phyloP scores from a whole-genome alignment of 2,888 invertebrate genomes.

The Balanococcus diminutus region DNA sequence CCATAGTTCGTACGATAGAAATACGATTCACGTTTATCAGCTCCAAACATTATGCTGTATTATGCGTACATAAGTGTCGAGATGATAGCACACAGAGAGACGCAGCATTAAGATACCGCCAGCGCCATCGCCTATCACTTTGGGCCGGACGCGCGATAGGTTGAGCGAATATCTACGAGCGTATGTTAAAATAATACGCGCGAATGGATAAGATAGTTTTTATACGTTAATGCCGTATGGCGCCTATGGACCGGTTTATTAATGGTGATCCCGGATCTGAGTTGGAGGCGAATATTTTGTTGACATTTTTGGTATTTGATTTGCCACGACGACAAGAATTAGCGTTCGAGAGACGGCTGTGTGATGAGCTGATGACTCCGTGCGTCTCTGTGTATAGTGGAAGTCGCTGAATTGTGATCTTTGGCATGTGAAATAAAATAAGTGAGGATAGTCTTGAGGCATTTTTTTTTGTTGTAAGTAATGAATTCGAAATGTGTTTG shows the following conservation, averaged over 20 bases:
- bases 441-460: no score
- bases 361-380: background rate
- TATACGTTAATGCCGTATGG: conserved; percentile 47
- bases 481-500: no score
- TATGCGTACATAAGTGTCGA: background rate
- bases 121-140: background rate
- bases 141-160: background rate
- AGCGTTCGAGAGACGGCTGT: background rate
- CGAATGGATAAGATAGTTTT: background rate
- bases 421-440: background rate
- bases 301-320: conserved; percentile 29
- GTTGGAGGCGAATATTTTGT: conserved; percentile 17
- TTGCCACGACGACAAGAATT: background rate
- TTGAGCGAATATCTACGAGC: background rate
- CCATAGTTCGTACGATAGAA: background rate
- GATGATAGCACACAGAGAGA: background rate
- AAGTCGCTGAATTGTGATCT: background rate
- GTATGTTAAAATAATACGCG: background rate
- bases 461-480: no score
- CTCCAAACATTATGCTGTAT: background rate
- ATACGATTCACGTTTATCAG: background rate
- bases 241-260: conserved; percentile 52
- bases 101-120: background rate
- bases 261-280: conserved; percentile 48
- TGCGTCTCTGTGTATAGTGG: no score